Percentiles rank a stretch among this genome's conserved stretches.
Evolutionary conservation across 2,113 vertebrate genomes (phyloP).

Genomic region (Tricholaema leucomelas): DNA sequence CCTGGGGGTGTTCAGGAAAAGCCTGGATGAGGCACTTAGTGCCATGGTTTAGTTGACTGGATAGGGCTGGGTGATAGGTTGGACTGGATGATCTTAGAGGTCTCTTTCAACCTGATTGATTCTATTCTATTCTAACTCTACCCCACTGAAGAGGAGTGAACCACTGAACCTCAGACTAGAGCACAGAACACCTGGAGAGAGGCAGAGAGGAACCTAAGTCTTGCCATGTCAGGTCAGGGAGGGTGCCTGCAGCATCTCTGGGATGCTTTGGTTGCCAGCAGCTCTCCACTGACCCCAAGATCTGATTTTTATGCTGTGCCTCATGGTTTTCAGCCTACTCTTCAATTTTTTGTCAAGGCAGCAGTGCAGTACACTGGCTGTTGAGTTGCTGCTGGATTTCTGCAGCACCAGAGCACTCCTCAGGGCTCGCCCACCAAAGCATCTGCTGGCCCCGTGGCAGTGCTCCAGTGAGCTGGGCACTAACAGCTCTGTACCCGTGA

Average conservation of each 20-base stretch:
- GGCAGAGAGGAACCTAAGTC: background rate
- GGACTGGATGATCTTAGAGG: too few relatives aligned
- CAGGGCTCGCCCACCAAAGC: rapidly evolving
- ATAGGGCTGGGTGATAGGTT: too few relatives aligned
- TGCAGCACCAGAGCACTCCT: rapidly evolving
- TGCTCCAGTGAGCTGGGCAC: rapidly evolving
- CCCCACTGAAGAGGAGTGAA: background rate
- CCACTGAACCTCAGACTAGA: rapidly evolving
- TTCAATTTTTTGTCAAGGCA: background rate
- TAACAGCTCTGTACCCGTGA: background rate
- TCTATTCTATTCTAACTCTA: too few relatives aligned
- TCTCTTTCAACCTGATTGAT: too few relatives aligned
- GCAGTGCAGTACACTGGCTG: rapidly evolving
- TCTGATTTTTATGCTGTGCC: background rate
- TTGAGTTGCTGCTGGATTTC: background rate
- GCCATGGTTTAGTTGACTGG: too few relatives aligned
- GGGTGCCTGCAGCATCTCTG: background rate
- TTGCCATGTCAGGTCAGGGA: rapidly evolving
- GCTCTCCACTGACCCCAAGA: background rate
- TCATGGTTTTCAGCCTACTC: background rate
- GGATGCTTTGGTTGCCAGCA: background rate
- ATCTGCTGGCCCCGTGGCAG: background rate
- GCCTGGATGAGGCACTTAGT: too few relatives aligned
- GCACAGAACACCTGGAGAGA: background rate
- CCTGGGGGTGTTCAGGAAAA: too few relatives aligned